These are phyloP conservation scores for Mimas tiliae DNA, from an alignment of 2,888 invertebrate species.

Conservation along the genomic window DNA sequence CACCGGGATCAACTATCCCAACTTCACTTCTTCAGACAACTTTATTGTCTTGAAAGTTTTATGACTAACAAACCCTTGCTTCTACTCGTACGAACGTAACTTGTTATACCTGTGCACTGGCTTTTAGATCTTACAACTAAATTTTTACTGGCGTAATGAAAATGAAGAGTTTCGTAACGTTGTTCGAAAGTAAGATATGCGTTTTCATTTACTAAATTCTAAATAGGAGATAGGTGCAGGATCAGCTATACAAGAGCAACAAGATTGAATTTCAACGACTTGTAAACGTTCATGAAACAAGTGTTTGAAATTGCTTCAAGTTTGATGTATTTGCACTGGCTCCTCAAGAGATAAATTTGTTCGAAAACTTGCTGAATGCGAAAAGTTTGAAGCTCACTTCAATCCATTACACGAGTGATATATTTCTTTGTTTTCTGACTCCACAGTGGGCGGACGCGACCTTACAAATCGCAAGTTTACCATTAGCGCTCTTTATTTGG, in stretches of 20 bases:
- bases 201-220: slow-evolving; percentile 2
- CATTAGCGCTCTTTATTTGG: slow-evolving; percentile 52
- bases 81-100: slow-evolving; percentile 44
- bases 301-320: slow-evolving; percentile 80
- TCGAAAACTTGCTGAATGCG: slow-evolving; percentile 82
- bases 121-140: slow-evolving; percentile 32
- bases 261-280: slow-evolving; percentile 56
- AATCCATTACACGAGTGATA: slow-evolving; percentile 84
- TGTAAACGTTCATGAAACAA: slow-evolving; percentile 77
- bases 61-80: slow-evolving; percentile 59
- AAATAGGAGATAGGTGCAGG: not conserved
- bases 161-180: slow-evolving; percentile 14
- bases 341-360: slow-evolving; percentile 83
- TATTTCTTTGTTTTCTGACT: slow-evolving; percentile 83
- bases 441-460: slow-evolving; percentile 60
- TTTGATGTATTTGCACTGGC: slow-evolving; percentile 81
- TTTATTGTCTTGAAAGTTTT: slow-evolving; percentile 74
- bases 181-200: not conserved
- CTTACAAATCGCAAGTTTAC: slow-evolving; percentile 75
- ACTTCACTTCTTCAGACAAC: slow-evolving; percentile 63
- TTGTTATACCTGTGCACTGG: slow-evolving; percentile 35
- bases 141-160: slow-evolving; percentile 29
- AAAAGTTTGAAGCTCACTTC: slow-evolving; percentile 83
- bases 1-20: slow-evolving; percentile 69
- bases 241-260: not conserved